Conservation (phyloP, 2,888 invertebrate genomes). For the Clistopyga incitator region DNA sequence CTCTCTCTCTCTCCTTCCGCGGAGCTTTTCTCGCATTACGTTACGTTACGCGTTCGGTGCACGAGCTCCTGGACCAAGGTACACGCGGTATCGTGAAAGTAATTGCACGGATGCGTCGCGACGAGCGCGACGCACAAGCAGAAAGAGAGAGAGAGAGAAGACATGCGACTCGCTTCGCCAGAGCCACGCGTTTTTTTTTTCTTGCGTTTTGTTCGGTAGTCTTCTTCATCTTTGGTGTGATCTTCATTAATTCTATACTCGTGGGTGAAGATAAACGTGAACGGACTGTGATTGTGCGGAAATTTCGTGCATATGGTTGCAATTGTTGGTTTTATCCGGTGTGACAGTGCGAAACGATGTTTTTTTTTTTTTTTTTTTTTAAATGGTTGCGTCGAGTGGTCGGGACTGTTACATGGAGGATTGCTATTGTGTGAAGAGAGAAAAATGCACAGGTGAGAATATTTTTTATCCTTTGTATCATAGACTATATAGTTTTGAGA, state of each 20-base stretch:
- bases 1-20: neutral
- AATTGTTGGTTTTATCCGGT: neutral
- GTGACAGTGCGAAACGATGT: conserved; percentile 8
- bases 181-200: conserved; percentile 5
- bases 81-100: conserved; percentile 13
- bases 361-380: neutral
- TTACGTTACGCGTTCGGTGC: conserved; percentile 2
- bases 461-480: too few relatives aligned
- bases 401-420: neutral
- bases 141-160: neutral
- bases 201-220: neutral
- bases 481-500: too few relatives aligned
- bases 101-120: conserved; percentile 17
- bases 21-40: neutral
- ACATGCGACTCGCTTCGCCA: neutral
- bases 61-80: neutral
- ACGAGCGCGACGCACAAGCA: neutral
- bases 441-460: neutral
- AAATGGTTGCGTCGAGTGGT: neutral
- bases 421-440: neutral
- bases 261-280: neutral
- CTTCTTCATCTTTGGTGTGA: too few relatives aligned
- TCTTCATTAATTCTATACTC: neutral
- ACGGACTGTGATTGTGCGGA: neutral
- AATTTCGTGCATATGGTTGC: neutral